phyloP scores from a whole-genome alignment of 1,140 invertebrate genomes.

The Penaeus japonicus region DNA sequence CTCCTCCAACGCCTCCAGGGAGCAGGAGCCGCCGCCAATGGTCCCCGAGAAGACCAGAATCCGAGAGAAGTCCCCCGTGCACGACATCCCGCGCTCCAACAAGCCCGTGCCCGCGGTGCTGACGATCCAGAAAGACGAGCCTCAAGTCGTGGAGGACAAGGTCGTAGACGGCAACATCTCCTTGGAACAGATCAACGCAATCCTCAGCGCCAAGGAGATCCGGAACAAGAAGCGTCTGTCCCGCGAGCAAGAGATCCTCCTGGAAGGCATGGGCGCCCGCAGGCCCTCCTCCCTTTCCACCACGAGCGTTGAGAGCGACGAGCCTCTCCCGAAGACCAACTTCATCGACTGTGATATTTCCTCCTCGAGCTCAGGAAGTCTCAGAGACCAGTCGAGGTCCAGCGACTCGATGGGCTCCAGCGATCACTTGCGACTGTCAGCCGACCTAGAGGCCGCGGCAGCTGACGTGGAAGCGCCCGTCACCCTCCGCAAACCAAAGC shows the following conservation, averaged over 20 bases:
- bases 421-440: not conserved
- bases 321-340: constrained; percentile 19
- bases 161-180: constrained; percentile 24
- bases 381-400: not conserved
- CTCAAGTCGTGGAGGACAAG: not conserved
- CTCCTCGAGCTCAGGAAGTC: constrained; percentile 15
- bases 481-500: not conserved
- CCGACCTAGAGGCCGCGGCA: too few species aligned
- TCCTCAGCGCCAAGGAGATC: constrained; percentile 23
- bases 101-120: constrained; percentile 13
- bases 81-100: constrained; percentile 38
- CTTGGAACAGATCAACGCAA: constrained; percentile 33
- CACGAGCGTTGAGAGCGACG: constrained; percentile 42
- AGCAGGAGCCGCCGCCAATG: constrained; percentile 19
- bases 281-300: constrained; percentile 18
- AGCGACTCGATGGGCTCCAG: not conserved
- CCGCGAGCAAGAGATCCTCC: not conserved
- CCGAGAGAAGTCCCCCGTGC: constrained; percentile 31
- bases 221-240: constrained; percentile 13
- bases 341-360: constrained; percentile 4
- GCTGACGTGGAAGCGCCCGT: not conserved
- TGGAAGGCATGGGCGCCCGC: not conserved
- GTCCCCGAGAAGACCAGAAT: constrained; percentile 35
- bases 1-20: not conserved
- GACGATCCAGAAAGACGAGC: too few species aligned